These are phyloP conservation scores for Drosophila quadrilineata DNA, from an alignment of 1,140 invertebrate species.

Conservation along the genomic window DNA sequence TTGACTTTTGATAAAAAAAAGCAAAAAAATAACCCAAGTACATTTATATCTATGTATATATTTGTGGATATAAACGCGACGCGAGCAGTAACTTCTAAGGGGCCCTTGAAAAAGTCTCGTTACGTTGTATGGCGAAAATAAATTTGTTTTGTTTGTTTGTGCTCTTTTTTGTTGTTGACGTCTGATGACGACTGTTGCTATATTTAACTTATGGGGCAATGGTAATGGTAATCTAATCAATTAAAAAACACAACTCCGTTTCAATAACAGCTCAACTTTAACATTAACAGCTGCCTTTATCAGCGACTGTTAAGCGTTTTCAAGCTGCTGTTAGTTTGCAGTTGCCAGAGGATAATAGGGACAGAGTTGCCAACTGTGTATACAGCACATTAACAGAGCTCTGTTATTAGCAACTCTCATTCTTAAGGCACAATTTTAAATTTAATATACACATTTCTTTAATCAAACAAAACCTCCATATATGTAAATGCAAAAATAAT, in stretches of 20 bases:
- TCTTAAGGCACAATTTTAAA: too few relatives aligned
- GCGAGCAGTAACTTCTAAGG: neutral
- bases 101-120: too few relatives aligned
- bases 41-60: neutral
- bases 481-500: too few relatives aligned
- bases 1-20: constrained; percentile 53
- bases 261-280: neutral
- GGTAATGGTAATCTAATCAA: constrained; percentile 13
- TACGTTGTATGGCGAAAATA: too few relatives aligned
- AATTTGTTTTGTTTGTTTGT: constrained; percentile 2
- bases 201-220: constrained; percentile 13
- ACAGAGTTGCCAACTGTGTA: too few relatives aligned
- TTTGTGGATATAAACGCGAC: constrained; percentile 1
- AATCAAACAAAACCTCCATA: too few relatives aligned
- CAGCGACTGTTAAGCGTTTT: neutral
- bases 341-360: too few relatives aligned
- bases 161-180: constrained; percentile 10
- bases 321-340: neutral
- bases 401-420: too few relatives aligned
- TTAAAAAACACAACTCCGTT: neutral
- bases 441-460: too few relatives aligned
- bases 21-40: constrained; percentile 6
- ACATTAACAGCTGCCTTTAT: neutral
- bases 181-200: constrained; percentile 29
- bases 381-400: too few relatives aligned